Evolutionary conservation across 2,888 invertebrate genomes (phyloP).

Genomic region (Eilema depressum): DNA sequence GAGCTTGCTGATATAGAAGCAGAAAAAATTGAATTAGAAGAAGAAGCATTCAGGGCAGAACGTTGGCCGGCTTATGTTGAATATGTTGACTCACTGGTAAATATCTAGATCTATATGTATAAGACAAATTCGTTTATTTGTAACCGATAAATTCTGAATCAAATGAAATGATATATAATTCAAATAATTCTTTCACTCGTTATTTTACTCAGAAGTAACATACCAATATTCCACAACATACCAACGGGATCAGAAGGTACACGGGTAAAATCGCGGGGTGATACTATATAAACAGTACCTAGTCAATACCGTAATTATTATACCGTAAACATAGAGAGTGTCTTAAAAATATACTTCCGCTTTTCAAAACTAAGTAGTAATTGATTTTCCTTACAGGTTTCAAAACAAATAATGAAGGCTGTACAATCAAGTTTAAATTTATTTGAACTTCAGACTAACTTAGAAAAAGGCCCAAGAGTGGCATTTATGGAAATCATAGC

Average conservation of each 20-base stretch:
- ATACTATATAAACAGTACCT: no score
- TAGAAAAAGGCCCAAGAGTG: slow-evolving; percentile 82
- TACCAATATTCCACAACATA: no score
- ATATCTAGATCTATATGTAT: not conserved
- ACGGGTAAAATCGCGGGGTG: no score
- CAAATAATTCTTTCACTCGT: no score
- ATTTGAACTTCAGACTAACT: slow-evolving; percentile 88
- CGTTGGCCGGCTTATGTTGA: slow-evolving; percentile 84
- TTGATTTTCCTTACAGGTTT: slow-evolving; percentile 63
- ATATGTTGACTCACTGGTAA: slow-evolving; percentile 79
- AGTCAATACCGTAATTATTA: not conserved
- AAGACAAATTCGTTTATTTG: no score
- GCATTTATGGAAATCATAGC: slow-evolving; percentile 93
- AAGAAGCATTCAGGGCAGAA: slow-evolving; percentile 71
- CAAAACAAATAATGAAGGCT: slow-evolving; percentile 77
- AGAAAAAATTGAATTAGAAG: slow-evolving; percentile 75
- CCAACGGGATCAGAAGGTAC: no score
- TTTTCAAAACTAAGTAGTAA: not conserved
- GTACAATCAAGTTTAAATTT: slow-evolving; percentile 85
- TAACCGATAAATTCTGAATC: no score
- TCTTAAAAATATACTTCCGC: not conserved
- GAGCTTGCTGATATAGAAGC: slow-evolving; percentile 79
- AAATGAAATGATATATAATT: no score
- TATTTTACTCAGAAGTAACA: no score
- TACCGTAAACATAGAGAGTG: not conserved